A percentile compares a stretch with the other conserved stretches of the same genome.
phyloP scores from a whole-genome alignment of 2,113 vertebrate genomes.

The Aspiorhynchus laticeps region DNA sequence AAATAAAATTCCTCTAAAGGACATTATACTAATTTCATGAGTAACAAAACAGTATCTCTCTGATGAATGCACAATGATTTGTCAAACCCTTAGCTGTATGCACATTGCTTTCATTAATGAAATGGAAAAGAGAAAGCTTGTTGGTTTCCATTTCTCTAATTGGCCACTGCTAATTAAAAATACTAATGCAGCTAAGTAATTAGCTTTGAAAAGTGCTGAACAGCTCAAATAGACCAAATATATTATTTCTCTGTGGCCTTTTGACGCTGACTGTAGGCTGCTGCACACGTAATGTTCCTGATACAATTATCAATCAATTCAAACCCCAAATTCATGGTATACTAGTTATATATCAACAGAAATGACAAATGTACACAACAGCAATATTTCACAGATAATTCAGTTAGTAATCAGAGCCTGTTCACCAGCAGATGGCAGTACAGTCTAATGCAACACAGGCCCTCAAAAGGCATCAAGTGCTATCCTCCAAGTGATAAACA shows the following conservation, averaged over 20 bases:
- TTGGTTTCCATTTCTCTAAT: slow-evolving; percentile 43
- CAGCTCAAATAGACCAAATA: slow-evolving; percentile 27
- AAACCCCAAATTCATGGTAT: background rate
- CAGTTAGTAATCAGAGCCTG: background rate
- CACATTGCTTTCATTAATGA: slow-evolving; percentile 36
- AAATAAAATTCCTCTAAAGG: background rate
- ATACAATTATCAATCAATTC: background rate
- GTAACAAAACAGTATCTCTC: slow-evolving; percentile 20
- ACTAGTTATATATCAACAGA: background rate
- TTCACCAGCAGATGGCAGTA: slow-evolving; percentile 56
- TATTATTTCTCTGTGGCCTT: slow-evolving; percentile 6
- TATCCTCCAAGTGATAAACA: background rate
- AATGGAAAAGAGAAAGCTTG: slow-evolving; percentile 24
- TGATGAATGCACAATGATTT: slow-evolving; percentile 39
- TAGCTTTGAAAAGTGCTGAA: slow-evolving; percentile 15
- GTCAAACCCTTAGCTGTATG: slow-evolving; percentile 14
- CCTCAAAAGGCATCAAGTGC: background rate
- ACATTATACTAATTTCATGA: background rate
- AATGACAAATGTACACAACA: background rate
- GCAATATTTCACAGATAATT: background rate
- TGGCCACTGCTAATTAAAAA: slow-evolving; percentile 32
- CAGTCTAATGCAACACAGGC: slow-evolving; percentile 10
- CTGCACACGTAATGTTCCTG: too few species aligned
- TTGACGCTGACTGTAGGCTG: background rate
- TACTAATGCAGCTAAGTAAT: slow-evolving; percentile 31